These are phyloP conservation scores for Leptoteleia sp. DNA, from an alignment of 1,140 invertebrate species.

Conservation along the genomic window DNA sequence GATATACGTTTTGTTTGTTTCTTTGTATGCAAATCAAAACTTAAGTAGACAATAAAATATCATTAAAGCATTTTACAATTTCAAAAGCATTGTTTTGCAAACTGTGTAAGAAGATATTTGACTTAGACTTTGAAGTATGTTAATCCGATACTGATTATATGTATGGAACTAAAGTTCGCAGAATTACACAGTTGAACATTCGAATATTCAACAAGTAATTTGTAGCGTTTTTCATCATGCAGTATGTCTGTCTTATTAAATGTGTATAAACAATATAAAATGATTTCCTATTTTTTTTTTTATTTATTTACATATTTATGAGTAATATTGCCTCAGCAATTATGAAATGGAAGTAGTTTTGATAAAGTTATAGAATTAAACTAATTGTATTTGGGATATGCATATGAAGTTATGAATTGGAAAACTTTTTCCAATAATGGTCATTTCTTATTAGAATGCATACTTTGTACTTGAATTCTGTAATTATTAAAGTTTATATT, in stretches of 20 bases:
- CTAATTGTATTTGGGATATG: too few relatives aligned
- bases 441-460: too few relatives aligned
- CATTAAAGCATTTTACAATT: constrained; percentile 37
- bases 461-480: too few relatives aligned
- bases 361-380: too few relatives aligned
- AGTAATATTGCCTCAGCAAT: too few relatives aligned
- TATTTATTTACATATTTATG: constrained; percentile 30
- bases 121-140: constrained; percentile 46
- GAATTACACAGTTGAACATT: constrained; percentile 60
- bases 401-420: too few relatives aligned
- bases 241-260: constrained; percentile 29
- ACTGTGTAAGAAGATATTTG: constrained; percentile 39
- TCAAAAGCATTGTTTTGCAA: constrained; percentile 16
- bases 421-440: too few relatives aligned
- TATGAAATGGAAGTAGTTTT: too few relatives aligned
- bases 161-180: constrained; percentile 44
- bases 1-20: neutral
- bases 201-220: constrained; percentile 59
- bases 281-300: constrained; percentile 20
- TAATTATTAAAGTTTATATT: too few relatives aligned
- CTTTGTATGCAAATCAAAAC: constrained; percentile 8
- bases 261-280: constrained; percentile 22
- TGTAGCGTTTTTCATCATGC: constrained; percentile 34
- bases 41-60: constrained; percentile 25
- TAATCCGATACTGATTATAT: constrained; percentile 48